Evolutionary conservation across 2,888 invertebrate species (phyloP), one percentile per base, ranked within the genome.

Genomic region (Seira musarum): DNA sequence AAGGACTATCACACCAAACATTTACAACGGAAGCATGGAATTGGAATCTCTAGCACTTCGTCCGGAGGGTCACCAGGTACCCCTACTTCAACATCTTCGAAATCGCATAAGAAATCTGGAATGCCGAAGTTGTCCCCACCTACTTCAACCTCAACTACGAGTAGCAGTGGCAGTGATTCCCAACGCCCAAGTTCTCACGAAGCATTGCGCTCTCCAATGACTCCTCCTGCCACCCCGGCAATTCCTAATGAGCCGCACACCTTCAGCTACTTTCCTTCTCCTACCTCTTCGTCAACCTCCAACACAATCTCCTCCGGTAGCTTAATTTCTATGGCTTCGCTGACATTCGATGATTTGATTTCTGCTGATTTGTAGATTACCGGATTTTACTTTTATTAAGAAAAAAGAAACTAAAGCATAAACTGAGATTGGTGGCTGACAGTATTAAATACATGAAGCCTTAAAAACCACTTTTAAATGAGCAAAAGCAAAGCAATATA

Each of bases 1-100:
- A 77, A 77, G 25, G 77, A 77, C 24, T 77, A 77, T 24, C 78
- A 78, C 64, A 78, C 78, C 0, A 78, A 78, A 30, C 78, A 78
- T 46, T 25, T 78, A 19, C 78, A 78, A 46, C n/a, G 78, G 49
- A 78, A 78, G 64, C 78, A 78, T 13, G 78, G 78, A 13, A 57
- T 78, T 19, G n/a, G 40, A 5, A 13, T 40, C 13, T 40, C 40
- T 8, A 40, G 6, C n/a, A n/a, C n/a, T n/a, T n/a, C n/a, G n/a
- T n/a, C n/a, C n/a, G n/a, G n/a, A 8, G 40, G 40, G 40, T 40
- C 40, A 13, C 10, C 63, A 35, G 66, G 19, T 24, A 35, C 70
- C 0, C 30, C 71, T 13, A 8, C 40, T 5, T 8, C 22, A 71
- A 46, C 21, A 13, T n/a, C 1, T 3, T 46, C 10, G 40, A 13